Conservation (phyloP, 2,888 invertebrate species). For the Lasioglossum malachurum region DNA sequence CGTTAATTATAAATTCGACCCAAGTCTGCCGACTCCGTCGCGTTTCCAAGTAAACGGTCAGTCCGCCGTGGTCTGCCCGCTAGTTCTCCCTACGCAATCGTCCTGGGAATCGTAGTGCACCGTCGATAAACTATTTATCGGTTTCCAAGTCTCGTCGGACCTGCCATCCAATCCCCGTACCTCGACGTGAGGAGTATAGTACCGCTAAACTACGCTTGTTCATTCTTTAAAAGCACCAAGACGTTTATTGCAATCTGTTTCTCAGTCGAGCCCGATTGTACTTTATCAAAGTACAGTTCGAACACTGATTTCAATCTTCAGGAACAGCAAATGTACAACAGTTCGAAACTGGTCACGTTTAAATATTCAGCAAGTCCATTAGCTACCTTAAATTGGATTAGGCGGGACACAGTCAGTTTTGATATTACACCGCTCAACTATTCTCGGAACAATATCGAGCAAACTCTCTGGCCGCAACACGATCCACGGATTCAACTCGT, state of each 20-base stretch:
- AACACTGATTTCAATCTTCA: background rate
- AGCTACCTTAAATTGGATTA: background rate
- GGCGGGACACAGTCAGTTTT: background rate
- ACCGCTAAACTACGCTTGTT: background rate
- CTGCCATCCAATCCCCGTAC: constrained; percentile 5
- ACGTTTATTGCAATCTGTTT: background rate
- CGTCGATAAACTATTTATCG: constrained; percentile 63
- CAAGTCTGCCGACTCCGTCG: constrained; percentile 62
- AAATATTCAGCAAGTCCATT: background rate
- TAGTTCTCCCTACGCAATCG: constrained; percentile 53
- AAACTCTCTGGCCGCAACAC: constrained; percentile 2
- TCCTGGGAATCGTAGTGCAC: constrained; percentile 58
- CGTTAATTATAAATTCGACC: constrained; percentile 80
- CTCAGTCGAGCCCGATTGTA: too few species aligned
- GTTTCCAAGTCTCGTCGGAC: constrained; percentile 19
- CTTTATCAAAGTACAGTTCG: background rate
- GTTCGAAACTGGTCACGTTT: background rate
- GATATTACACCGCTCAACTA: constrained; percentile 1
- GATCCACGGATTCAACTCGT: background rate
- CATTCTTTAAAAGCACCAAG: background rate
- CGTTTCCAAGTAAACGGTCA: constrained; percentile 71
- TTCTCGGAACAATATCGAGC: constrained; percentile 38
- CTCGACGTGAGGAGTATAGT: background rate
- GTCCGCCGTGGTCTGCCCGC: constrained; percentile 58
- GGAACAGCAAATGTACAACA: too few species aligned